Evolutionary conservation across 2,888 invertebrate genomes (phyloP).

Genomic region (Nemurella pictetii): DNA sequence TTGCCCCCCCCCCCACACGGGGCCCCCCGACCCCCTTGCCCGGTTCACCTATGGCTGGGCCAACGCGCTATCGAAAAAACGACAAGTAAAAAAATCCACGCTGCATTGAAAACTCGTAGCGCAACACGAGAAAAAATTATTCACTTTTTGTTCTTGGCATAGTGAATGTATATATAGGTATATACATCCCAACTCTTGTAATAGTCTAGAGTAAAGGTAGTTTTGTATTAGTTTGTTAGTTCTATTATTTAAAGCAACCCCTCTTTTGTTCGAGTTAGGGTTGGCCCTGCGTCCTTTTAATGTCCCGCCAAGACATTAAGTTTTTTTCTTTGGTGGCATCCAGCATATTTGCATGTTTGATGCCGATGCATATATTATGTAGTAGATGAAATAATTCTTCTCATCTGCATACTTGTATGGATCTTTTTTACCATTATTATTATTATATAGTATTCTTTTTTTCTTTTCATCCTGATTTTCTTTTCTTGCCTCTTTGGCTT

Average conservation of each 20-base stretch:
- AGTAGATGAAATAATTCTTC: slow-evolving; percentile 3
- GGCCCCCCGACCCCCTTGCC: background rate
- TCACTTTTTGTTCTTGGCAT: slow-evolving; percentile 9
- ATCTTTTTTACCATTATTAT: background rate
- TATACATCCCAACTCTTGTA: background rate
- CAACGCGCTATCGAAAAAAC: no score
- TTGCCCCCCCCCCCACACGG: background rate
- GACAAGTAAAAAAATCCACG: no score
- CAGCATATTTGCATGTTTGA: slow-evolving; percentile 18
- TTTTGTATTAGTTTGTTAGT: slow-evolving; percentile 20
- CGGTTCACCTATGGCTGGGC: background rate
- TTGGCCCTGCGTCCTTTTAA: background rate
- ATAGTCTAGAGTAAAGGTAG: background rate
- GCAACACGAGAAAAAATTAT: background rate
- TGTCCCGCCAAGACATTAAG: slow-evolving; percentile 22
- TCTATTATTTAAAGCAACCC: background rate
- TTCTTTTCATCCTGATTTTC: slow-evolving; percentile 18
- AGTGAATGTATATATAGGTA: background rate
- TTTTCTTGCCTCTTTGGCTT: slow-evolving; percentile 9
- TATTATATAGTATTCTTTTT: slow-evolving; percentile 24
- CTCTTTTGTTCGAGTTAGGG: slow-evolving; percentile 10
- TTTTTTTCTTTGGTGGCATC: background rate
- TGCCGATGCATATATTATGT: slow-evolving; percentile 20
- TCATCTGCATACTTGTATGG: slow-evolving; percentile 31
- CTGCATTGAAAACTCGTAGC: no score